Conservation (phyloP, 2,888 invertebrate genomes). For the Tridacna gigas region DNA sequence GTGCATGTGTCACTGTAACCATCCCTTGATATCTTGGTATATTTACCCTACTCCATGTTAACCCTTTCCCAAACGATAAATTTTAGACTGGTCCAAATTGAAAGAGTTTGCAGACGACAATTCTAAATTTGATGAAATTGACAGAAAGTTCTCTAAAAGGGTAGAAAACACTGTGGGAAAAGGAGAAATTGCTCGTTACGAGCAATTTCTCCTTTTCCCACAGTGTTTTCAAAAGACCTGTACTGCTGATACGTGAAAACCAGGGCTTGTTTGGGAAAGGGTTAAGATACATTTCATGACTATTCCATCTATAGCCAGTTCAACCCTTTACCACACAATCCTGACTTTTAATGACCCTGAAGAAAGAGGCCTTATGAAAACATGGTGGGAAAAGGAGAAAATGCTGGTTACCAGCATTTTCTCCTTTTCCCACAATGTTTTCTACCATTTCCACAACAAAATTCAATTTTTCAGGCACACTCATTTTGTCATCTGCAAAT, state of each 20-base stretch:
- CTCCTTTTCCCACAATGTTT: constrained; percentile 2
- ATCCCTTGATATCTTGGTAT: too few species aligned
- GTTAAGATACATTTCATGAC: neutral
- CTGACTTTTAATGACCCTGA: too few species aligned
- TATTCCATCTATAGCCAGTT: too few species aligned
- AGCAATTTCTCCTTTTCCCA: neutral
- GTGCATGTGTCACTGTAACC: too few species aligned
- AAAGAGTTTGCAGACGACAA: neutral
- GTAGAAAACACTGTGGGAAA: neutral
- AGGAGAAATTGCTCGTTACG: neutral
- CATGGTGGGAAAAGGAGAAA: neutral
- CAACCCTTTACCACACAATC: too few species aligned
- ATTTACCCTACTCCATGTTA: too few species aligned
- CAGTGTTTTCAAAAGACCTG: neutral
- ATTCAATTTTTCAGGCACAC: neutral
- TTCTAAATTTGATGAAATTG: neutral
- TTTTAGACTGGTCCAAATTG: too few species aligned
- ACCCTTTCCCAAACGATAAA: too few species aligned
- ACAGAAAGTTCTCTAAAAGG: neutral
- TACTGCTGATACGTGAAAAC: neutral
- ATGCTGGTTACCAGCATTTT: neutral
- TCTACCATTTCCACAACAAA: neutral
- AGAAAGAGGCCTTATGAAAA: too few species aligned
- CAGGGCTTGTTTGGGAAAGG: neutral
- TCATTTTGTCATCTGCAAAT: too few species aligned